Evolutionary conservation across 2,113 vertebrate genomes (phyloP).

Genomic region (Girardinichthys multiradiatus): DNA sequence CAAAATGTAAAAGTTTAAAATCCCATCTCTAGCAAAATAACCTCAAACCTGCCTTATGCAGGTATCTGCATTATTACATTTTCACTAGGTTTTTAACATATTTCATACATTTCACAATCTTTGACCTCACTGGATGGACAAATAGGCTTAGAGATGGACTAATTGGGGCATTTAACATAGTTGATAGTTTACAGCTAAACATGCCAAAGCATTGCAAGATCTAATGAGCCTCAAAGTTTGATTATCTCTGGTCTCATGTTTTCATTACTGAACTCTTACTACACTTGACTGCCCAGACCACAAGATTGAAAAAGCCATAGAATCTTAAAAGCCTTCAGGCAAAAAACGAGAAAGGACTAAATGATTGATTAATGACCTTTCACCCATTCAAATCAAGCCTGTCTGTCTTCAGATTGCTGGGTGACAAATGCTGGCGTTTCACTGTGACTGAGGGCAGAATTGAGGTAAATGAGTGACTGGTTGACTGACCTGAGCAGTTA

Average conservation of each 20-base stretch:
- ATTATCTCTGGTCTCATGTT: conserved; percentile 62
- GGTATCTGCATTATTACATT: not conserved
- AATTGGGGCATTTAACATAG: conserved; percentile 29
- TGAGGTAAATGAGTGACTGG: conserved; percentile 7
- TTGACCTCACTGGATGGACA: not conserved
- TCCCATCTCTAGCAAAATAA: not conserved
- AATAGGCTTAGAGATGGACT: conserved; percentile 19
- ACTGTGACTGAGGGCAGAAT: not conserved
- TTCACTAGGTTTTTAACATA: not conserved
- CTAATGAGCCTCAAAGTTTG: conserved; percentile 51
- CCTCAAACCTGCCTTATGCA: not conserved
- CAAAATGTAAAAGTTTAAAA: not conserved
- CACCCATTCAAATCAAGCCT: conserved; percentile 36
- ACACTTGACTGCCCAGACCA: conserved; percentile 21
- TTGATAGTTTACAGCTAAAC: conserved; percentile 19
- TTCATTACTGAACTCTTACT: conserved; percentile 58
- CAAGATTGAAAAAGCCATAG: conserved; percentile 14
- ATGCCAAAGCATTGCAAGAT: conserved; percentile 16
- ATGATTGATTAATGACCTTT: conserved; percentile 53
- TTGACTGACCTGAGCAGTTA: not conserved
- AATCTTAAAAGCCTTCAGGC: conserved; percentile 20
- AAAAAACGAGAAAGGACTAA: conserved; percentile 41
- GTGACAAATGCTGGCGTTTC: conserved; percentile 1
- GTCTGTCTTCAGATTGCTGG: conserved; percentile 26
- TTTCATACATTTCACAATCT: conserved; percentile 6